These are phyloP conservation scores for Drosophila ezoana DNA, from an alignment of 2,888 invertebrate genomes.

Conservation along the genomic window DNA sequence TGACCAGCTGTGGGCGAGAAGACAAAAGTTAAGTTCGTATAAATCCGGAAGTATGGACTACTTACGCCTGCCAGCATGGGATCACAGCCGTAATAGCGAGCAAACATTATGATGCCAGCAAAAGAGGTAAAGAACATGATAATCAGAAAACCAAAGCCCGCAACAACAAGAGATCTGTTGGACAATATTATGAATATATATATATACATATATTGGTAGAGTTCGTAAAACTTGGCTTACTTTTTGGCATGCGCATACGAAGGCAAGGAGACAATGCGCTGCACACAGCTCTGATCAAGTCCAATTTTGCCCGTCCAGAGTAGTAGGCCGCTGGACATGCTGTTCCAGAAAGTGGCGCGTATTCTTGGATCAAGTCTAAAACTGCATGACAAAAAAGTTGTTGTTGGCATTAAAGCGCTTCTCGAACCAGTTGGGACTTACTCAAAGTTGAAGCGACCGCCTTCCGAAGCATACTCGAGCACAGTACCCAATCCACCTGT, in stretches of 20 bases:
- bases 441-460: slow-evolving; percentile 84
- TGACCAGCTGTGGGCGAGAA: slow-evolving; percentile 75
- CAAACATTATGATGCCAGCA: slow-evolving; percentile 87
- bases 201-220: background rate
- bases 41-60: background rate
- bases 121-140: slow-evolving; percentile 87
- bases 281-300: slow-evolving; percentile 91
- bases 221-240: slow-evolving; percentile 67
- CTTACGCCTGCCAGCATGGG: slow-evolving; percentile 86
- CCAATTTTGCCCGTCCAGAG: slow-evolving; percentile 89
- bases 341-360: slow-evolving; percentile 88
- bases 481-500: slow-evolving; percentile 84
- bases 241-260: slow-evolving; percentile 87
- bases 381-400: slow-evolving; percentile 82
- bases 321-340: slow-evolving; percentile 87
- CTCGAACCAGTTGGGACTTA: slow-evolving; percentile 51
- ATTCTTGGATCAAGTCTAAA: slow-evolving; percentile 87
- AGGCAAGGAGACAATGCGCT: slow-evolving; percentile 88
- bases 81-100: slow-evolving; percentile 87
- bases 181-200: background rate
- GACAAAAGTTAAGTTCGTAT: background rate
- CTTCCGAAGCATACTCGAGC: slow-evolving; percentile 79
- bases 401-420: background rate
- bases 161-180: slow-evolving; percentile 86
- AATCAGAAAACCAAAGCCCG: slow-evolving; percentile 86